Evolutionary conservation across 2,113 vertebrate genomes (phyloP), one percentile per base, ranked within the genome.

Genomic region (Mesoclemmys tuberculata): DNA sequence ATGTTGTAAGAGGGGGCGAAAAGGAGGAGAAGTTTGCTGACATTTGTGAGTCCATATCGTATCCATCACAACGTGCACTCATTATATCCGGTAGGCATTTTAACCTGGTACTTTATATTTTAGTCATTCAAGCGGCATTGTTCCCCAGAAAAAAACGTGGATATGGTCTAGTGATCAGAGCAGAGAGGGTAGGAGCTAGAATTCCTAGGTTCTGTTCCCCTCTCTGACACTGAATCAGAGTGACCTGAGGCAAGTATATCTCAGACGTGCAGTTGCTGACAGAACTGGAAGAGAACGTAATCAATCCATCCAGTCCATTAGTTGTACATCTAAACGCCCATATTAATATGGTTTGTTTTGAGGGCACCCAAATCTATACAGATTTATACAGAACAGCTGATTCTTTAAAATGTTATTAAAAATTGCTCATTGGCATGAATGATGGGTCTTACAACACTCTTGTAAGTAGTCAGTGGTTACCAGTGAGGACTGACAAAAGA

Each of bases 161-260:
- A 3, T 26, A 5, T 82, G 38, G 41, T 24, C 22, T 75, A 44
- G 41, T 41, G 74, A 88, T 35, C 55, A 55, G 31, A 51, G 24
- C 35, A 51, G 80, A 85, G n/a, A 7, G 26, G 26, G 80, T 51
- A 38, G 64, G 78, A 61, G 1, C 0, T 1, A 1, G 21, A 10
- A 14, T 54, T 89, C 74, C 31, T 49, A 27, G 6, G 5, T 58
- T 44, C 31, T 56, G 44, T 38, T 46, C 35, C 31, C 35, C n/a
- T 48, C 54, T 29, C 14, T 58, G 21, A 27, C 2, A 3, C 35
- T 26, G 10, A 78, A 5, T 11, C 44, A n/a, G 64, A 35, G 27
- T 35, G 8, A 8, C 19, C 10, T 2, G 2, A 44, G 78, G 56
- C 51, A 89, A 58, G 58, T 2, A 5, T 0, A 5, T 52, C 16